Evolutionary conservation across 64 coral and sea anemone species (phyloP).

Genomic region (Platygyra sinensis): DNA sequence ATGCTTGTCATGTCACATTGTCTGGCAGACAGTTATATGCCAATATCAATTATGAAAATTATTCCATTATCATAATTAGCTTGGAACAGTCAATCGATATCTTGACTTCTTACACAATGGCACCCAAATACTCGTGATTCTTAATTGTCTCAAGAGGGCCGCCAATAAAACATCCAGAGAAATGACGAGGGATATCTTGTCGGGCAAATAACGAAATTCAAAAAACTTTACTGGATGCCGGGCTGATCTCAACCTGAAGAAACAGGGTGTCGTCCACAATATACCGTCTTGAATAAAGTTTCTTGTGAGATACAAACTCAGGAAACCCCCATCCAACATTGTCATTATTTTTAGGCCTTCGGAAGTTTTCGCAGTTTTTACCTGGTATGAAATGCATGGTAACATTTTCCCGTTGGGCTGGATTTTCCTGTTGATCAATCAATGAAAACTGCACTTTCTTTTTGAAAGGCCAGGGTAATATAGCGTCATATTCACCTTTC

Average conservation of each 20-base stretch:
- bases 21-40: too few species aligned
- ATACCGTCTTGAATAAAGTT: neutral
- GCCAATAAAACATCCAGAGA: too few species aligned
- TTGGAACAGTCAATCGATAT: too few species aligned
- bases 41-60: too few species aligned
- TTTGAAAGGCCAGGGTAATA: conserved; percentile 22
- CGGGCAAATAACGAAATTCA: too few species aligned
- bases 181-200: too few species aligned
- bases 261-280: neutral
- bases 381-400: neutral
- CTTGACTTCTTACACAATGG: too few species aligned
- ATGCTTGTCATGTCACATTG: too few species aligned
- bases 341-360: neutral
- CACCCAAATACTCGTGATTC: too few species aligned
- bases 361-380: neutral
- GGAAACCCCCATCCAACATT: neutral
- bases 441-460: neutral
- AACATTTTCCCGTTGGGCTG: neutral
- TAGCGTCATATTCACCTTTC: neutral
- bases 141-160: too few species aligned
- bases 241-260: neutral
- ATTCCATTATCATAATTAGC: too few species aligned
- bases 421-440: conserved; percentile 28
- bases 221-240: neutral
- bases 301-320: neutral